phyloP scores from a whole-genome alignment of 2,888 invertebrate species.

The Drosophila acutilabella region DNA sequence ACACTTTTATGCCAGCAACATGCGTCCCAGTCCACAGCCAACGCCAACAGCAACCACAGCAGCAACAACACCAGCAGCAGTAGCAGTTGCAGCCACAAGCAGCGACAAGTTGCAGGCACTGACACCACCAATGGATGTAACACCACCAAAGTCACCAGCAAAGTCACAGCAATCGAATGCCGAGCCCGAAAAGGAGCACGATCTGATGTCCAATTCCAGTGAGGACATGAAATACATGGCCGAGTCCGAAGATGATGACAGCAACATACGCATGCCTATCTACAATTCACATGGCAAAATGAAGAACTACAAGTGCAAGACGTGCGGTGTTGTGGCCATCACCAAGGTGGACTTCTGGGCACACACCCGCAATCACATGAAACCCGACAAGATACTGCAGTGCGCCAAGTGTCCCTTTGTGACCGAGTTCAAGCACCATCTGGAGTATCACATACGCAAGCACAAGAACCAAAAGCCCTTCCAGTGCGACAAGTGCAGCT shows the following conservation, averaged over 20 bases:
- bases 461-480: constrained; percentile 98
- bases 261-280: constrained; percentile 86
- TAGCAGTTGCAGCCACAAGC: constrained; percentile 21
- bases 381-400: constrained; percentile 94
- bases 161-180: constrained; percentile 62
- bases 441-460: constrained; percentile 98
- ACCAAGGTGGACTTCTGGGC: constrained; percentile 97
- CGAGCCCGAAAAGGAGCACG: constrained; percentile 80
- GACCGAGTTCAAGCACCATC: constrained; percentile 99
- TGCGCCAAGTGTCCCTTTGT: constrained; percentile 98
- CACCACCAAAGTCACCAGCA: constrained; percentile 84
- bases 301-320: constrained; percentile 96
- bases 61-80: constrained; percentile 27
- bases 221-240: constrained; percentile 82
- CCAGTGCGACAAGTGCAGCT: constrained; percentile 95
- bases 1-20: constrained; percentile 70
- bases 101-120: constrained; percentile 77
- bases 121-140: constrained; percentile 85
- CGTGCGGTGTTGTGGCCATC: constrained; percentile 93
- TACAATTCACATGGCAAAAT: constrained; percentile 89
- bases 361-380: constrained; percentile 96
- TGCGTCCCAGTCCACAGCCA: constrained; percentile 74
- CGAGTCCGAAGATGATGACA: constrained; percentile 84
- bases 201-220: constrained; percentile 83
- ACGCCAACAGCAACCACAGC: constrained; percentile 44